A percentile compares a stretch with the other conserved stretches of the same genome.
Evolutionary conservation across 2,888 invertebrate species (phyloP).

Genomic region (Carterocephalus palaemon): DNA sequence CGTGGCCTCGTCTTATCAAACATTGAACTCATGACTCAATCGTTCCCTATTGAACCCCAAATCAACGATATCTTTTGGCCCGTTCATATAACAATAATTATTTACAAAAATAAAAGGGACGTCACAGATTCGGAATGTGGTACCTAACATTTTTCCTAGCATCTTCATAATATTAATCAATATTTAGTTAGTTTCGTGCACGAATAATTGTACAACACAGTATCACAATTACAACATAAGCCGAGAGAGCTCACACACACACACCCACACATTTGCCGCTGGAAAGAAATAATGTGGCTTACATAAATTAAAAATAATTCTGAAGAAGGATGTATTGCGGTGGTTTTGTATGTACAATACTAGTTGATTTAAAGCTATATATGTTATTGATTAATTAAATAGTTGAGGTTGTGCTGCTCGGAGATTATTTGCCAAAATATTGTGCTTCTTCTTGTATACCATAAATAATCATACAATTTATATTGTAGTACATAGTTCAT

Average conservation of each 20-base stretch:
- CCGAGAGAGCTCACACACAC: background rate
- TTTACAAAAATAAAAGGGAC: slow-evolving; percentile 14
- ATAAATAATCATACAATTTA: background rate
- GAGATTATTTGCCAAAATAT: too few species aligned
- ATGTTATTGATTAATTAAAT: background rate
- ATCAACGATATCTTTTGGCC: slow-evolving; percentile 1
- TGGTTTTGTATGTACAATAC: slow-evolving; percentile 1
- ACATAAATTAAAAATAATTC: too few species aligned
- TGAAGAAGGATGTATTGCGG: too few species aligned
- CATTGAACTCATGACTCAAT: too few species aligned
- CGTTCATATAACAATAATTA: slow-evolving; percentile 9
- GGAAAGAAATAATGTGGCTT: too few species aligned
- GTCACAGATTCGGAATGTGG: slow-evolving; percentile 35
- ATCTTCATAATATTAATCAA: background rate
- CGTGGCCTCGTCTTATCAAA: too few species aligned
- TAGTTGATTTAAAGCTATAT: slow-evolving; percentile 9
- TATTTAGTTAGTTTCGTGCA: background rate
- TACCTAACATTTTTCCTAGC: slow-evolving; percentile 17
- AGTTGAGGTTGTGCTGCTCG: background rate
- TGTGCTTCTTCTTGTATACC: background rate
- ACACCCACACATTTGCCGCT: background rate
- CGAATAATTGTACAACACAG: background rate
- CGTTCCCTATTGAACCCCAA: slow-evolving; percentile 8
- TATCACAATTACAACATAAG: background rate
- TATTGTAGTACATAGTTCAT: too few species aligned